phyloP scores from a whole-genome alignment of 2,113 vertebrate genomes.

The Scophthalmus maximus region DNA sequence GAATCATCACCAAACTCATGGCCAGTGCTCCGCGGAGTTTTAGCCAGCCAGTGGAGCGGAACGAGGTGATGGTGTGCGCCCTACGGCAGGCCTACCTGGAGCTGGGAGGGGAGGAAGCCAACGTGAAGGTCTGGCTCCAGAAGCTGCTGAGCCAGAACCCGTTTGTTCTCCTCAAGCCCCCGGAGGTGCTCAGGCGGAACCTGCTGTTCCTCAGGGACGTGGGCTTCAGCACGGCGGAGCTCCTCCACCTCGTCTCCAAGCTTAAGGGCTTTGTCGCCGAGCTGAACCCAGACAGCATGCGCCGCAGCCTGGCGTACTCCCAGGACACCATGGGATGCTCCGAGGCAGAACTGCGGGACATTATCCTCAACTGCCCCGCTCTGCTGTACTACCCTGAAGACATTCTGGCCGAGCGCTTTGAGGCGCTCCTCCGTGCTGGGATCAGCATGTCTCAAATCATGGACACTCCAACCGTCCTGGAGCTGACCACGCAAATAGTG shows the following conservation, averaged over 20 bases:
- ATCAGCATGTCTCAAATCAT: slow-evolving; percentile 87
- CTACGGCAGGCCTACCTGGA: slow-evolving; percentile 86
- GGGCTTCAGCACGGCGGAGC: slow-evolving; percentile 85
- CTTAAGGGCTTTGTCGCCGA: slow-evolving; percentile 92
- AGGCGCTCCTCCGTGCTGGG: slow-evolving; percentile 84
- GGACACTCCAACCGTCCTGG: slow-evolving; percentile 87
- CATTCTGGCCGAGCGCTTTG: slow-evolving; percentile 86
- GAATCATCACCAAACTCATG: slow-evolving; percentile 90
- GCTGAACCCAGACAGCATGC: slow-evolving; percentile 84
- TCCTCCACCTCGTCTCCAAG: slow-evolving; percentile 90
- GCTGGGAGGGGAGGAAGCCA: slow-evolving; percentile 88
- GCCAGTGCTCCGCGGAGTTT: slow-evolving; percentile 89
- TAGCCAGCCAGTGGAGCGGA: slow-evolving; percentile 85
- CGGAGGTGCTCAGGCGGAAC: slow-evolving; percentile 83
- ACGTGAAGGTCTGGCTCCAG: slow-evolving; percentile 91
- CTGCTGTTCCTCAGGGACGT: slow-evolving; percentile 85
- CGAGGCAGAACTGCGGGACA: slow-evolving; percentile 82
- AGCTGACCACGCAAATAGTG: slow-evolving; percentile 90
- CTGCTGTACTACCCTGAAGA: slow-evolving; percentile 88
- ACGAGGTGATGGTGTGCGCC: slow-evolving; percentile 81
- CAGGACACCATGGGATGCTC: slow-evolving; percentile 85
- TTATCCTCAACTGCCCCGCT: slow-evolving; percentile 88
- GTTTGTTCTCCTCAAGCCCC: slow-evolving; percentile 88
- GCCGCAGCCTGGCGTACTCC: slow-evolving; percentile 84
- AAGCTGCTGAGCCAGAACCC: slow-evolving; percentile 95